Evolutionary conservation across 1,140 invertebrate species (phyloP).

Genomic region (Scaptodrosophila lebanonensis): DNA sequence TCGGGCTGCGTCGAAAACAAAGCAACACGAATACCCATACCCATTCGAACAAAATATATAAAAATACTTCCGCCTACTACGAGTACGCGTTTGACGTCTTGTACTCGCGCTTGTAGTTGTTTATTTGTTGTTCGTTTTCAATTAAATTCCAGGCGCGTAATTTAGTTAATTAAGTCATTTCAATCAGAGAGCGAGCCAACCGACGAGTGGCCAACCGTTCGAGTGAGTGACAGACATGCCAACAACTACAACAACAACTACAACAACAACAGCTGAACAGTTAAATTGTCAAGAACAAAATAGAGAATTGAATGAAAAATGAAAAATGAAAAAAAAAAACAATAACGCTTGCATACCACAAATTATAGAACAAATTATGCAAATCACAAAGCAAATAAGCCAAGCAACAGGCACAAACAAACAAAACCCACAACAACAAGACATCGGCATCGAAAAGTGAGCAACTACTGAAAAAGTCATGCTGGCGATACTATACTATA

Average conservation of each 20-base stretch:
- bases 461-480: no score
- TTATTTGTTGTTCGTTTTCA: slow-evolving; percentile 25
- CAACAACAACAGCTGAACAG: background rate
- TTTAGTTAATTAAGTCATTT: slow-evolving; percentile 71
- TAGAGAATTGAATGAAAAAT: slow-evolving; percentile 34
- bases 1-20: no score
- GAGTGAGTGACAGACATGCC: slow-evolving; percentile 30
- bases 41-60: slow-evolving; percentile 20
- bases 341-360: slow-evolving; percentile 58
- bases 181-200: slow-evolving; percentile 40
- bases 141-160: slow-evolving; percentile 69
- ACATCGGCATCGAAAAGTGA: no score
- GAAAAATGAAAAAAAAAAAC: slow-evolving; percentile 53
- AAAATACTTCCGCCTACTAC: slow-evolving; percentile 39
- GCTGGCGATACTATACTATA: no score
- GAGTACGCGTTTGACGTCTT: no score
- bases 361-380: slow-evolving; percentile 72
- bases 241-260: slow-evolving; percentile 13
- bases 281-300: slow-evolving; percentile 7
- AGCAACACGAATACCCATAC: no score
- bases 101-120: slow-evolving; percentile 1
- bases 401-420: slow-evolving; percentile 16
- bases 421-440: background rate
- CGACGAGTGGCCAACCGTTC: background rate
- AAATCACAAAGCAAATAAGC: slow-evolving; percentile 52